Evolutionary conservation across 2,888 invertebrate species (phyloP).

Genomic region (Vesta saturnalis): DNA sequence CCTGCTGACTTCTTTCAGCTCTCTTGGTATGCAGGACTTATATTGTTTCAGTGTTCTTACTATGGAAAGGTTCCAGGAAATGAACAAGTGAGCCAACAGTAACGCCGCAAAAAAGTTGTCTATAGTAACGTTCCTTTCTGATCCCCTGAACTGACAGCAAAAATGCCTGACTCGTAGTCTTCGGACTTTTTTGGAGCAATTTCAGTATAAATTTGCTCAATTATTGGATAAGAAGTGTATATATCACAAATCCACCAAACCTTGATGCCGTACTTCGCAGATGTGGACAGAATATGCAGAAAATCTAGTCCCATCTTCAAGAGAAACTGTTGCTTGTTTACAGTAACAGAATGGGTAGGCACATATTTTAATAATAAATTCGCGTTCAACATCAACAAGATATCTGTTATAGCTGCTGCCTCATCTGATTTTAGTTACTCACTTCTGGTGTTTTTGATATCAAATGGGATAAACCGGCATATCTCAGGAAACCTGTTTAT

Average conservation of each 20-base stretch:
- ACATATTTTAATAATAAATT: too few relatives aligned
- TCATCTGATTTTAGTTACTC: too few relatives aligned
- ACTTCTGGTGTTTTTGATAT: too few relatives aligned
- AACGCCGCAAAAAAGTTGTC: not conserved
- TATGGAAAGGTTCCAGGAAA: not conserved
- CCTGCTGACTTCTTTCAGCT: not conserved
- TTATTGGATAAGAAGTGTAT: not conserved
- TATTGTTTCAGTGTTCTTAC: not conserved
- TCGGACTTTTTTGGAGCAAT: not conserved
- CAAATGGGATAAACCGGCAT: conserved; percentile 17
- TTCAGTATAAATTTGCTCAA: not conserved
- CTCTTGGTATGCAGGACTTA: not conserved
- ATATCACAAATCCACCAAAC: too few relatives aligned
- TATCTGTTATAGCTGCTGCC: too few relatives aligned
- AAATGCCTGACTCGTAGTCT: not conserved
- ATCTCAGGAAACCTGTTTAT: conserved; percentile 20
- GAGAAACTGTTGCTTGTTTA: too few relatives aligned
- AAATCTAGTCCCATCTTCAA: too few relatives aligned
- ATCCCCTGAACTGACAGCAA: not conserved
- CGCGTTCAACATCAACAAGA: too few relatives aligned
- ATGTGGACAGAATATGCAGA: not conserved
- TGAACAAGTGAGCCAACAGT: not conserved
- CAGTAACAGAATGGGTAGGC: not conserved
- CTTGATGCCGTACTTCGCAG: too few relatives aligned
- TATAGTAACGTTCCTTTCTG: not conserved